Base-by-base conservation (phyloP, 2,113 vertebrate species). In the Strix aluco region DNA sequence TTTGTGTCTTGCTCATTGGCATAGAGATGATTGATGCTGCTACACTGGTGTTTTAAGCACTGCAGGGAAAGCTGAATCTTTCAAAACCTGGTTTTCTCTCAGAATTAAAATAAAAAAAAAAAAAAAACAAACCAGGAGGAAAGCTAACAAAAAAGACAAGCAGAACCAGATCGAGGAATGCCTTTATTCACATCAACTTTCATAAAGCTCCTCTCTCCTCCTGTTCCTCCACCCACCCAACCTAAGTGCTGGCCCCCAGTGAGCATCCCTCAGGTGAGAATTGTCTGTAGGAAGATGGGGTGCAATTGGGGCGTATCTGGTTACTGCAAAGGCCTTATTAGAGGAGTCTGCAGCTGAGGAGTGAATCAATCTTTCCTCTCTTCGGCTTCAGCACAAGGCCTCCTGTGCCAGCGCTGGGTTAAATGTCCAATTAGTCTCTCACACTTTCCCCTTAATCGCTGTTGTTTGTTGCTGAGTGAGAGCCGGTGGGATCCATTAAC, bases 341-440 rank as follows among this genome's bases (percentile, higher is more conserved):
- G 71, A 70, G 46, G 38, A 72, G 51, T 9, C 36, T 73, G 71
- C 36, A 81, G 88, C 78, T 74, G 85, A 54, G 13, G 51, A 77
- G 20, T 11, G 72, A 78, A 36, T 25, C 61, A 85, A 54, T 57
- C 58, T 65, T 86, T 36, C 59, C 75, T 77, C 46, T 86, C 55
- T 57, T 51, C 52, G 4, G 54, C 90, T 70, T 25, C 25, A 93
- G 81, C 46, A 77, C 29, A 2, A 69, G n/a, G 25, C 19, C 77
- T 25, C 27, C 5, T 8, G 87, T 93, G 90, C 87, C 79, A 83
- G 71, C 7, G 1, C 34, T 44, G 49, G 73, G 94, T 94, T 93
- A 94, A 96, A 92, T 40, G 72, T 49, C 63, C 88, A 66, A 88
- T 93, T 88, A 95, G 75, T 93, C 59, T 29, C 42, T 94, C 10